Conservation (phyloP, 2,888 invertebrate genomes). For the Nebria brevicollis region DNA sequence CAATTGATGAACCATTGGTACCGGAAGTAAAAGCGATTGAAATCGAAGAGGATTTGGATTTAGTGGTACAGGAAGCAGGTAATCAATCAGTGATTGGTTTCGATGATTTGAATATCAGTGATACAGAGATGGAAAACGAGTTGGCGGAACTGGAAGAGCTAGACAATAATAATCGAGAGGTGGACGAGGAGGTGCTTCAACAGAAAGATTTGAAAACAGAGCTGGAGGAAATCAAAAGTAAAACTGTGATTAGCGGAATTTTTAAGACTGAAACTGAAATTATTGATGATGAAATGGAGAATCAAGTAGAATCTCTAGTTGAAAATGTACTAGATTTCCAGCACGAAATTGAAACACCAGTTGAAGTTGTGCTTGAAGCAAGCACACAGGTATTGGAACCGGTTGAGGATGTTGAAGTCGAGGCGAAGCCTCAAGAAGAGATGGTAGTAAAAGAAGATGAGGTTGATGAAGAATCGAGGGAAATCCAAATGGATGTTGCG, state of each 20-base stretch:
- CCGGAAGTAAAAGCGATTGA: constrained; percentile 16
- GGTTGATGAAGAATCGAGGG: constrained; percentile 31
- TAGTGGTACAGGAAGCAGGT: constrained; percentile 5
- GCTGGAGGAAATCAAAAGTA: constrained; percentile 13
- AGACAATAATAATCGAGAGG: constrained; percentile 19
- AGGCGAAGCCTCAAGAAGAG: constrained; percentile 46
- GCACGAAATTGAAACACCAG: constrained; percentile 17
- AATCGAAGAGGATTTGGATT: constrained; percentile 7
- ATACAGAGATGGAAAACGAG: constrained; percentile 58
- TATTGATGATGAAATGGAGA: neutral
- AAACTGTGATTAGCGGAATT: constrained; percentile 15
- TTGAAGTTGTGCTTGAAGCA: constrained; percentile 52
- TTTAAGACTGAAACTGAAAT: constrained; percentile 11
- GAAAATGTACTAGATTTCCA: neutral
- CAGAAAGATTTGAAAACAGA: constrained; percentile 30
- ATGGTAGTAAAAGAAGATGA: constrained; percentile 48
- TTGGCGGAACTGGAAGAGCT: constrained; percentile 58
- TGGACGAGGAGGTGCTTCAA: constrained; percentile 6
- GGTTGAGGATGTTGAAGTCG: neutral
- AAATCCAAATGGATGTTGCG: neutral
- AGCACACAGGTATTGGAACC: constrained; percentile 43
- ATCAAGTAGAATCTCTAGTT: neutral
- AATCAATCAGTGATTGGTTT: constrained; percentile 53
- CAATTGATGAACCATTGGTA: neutral
- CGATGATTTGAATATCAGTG: constrained; percentile 57